Conservation (phyloP, 2,113 vertebrate genomes). For the Hippocampus comes region DNA sequence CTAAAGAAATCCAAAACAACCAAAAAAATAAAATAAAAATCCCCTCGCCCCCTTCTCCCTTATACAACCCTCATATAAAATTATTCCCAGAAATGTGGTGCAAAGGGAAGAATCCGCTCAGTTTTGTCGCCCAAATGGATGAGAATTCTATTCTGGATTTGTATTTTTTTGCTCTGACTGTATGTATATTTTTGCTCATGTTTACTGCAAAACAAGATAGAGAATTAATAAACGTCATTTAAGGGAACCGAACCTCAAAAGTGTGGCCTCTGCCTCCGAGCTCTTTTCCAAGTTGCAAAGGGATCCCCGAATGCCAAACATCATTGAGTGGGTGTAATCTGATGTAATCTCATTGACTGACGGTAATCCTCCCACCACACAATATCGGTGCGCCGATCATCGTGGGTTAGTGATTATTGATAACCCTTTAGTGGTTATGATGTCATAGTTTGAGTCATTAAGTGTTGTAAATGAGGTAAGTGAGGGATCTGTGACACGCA, state of each 20-base stretch:
- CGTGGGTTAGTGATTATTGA: neutral
- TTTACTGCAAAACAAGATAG: conserved; percentile 71
- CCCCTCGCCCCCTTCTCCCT: neutral
- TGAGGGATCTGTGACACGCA: neutral
- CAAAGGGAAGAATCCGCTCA: conserved; percentile 25
- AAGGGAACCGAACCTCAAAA: conserved; percentile 45
- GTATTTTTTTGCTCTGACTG: conserved; percentile 61
- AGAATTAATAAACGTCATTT: conserved; percentile 72
- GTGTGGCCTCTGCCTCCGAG: conserved; percentile 12
- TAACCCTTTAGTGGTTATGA: neutral
- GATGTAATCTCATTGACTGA: conserved; percentile 40
- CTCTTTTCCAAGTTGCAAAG: neutral
- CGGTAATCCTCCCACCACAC: conserved; percentile 29
- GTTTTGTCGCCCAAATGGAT: conserved; percentile 37
- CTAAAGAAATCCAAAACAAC: neutral
- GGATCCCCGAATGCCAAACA: neutral
- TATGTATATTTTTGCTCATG: conserved; percentile 74
- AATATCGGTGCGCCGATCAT: neutral
- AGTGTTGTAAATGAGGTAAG: conserved; percentile 2
- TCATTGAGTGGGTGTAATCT: neutral
- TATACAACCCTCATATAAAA: conserved; percentile 9
- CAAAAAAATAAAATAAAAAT: neutral
- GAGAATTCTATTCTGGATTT: conserved; percentile 47
- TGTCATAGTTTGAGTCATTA: neutral
- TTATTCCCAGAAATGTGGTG: conserved; percentile 34